Evolutionary conservation across 37 sponge, comb jelly and placozoan genomes (phyloP), one percentile per base, ranked within the genome.

Genomic region (Diacarnus erythraeanus): DNA sequence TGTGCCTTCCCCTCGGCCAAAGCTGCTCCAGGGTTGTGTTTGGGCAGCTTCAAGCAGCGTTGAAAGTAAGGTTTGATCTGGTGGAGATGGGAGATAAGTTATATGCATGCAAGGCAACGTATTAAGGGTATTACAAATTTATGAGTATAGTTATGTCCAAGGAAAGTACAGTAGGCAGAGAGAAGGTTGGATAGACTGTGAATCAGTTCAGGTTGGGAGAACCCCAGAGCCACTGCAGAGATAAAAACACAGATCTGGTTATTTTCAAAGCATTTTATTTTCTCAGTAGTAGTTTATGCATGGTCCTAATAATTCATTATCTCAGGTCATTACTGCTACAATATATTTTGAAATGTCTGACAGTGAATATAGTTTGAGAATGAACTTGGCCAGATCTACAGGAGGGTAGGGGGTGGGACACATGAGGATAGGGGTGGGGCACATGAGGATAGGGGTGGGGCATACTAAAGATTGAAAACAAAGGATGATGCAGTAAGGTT

Each of bases 51-150:
- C 29, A 93, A 61, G 56, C 59, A 51, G 9, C 59, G 69, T 70
- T 84, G 69, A 67, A 93, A 93, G 30, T 80, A 31, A 22, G 94
- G 90, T 1, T 74, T 68, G 22, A 93, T 89, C 94, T 89, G 76
- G 27, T 18, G 26, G 44, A 72, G 47, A 72, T 30, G 27, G 26
- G 27, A 20, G 56, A 54, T 10, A 20, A 17, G 10, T 10, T 54
- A 54, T 54, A 17, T 54, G 56, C 17, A 17, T 54, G 56, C 56
- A 54, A 20, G 56, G 10, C 17, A 54, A 20, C 10, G 56, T 10
- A 54, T 20, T 17, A 5, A 60, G 27, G 4, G 61, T 6, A 72
- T 69, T 51, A 85, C 90, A 40, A 71, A 59, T 42, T 54, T 75
- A n/a, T 84, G 79, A 15, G 92, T 87, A 77, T 74, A 91, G 57